Percentiles rank a stretch among this genome's conserved stretches.
Conservation (phyloP, 2,113 vertebrate species). For the Notiomystis cincta region DNA sequence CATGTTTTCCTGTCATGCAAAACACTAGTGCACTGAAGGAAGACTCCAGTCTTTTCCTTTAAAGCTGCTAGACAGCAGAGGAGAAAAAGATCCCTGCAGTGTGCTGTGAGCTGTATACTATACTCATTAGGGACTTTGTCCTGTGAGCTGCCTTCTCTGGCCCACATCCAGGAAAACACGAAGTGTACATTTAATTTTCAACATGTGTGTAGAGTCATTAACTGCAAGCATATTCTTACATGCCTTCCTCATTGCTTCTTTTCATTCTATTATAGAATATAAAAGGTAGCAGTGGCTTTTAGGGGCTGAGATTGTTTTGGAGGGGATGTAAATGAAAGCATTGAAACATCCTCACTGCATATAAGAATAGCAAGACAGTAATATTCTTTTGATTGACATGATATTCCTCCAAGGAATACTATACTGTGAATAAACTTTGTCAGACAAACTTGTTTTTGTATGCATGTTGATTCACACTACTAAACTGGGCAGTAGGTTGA, state of each 20-base stretch:
- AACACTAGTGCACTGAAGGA: not conserved
- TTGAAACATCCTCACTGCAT: not conserved
- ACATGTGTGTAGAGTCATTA: conserved; percentile 1
- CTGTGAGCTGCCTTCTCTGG: conserved; percentile 9
- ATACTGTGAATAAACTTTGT: not conserved
- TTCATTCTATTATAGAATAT: not conserved
- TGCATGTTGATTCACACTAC: not conserved
- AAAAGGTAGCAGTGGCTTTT: not conserved
- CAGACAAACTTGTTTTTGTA: not conserved
- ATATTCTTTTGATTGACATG: not conserved
- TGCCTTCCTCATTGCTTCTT: not conserved
- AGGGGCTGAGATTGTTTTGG: not conserved
- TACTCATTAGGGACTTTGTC: not conserved
- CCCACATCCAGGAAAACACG: not conserved
- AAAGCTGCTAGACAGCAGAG: not conserved
- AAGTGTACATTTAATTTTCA: conserved; percentile 40
- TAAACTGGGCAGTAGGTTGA: not conserved
- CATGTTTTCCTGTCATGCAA: not conserved
- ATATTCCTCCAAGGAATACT: not conserved
- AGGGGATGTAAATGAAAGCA: not conserved
- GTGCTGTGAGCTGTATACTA: not conserved
- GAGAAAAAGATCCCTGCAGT: not conserved
- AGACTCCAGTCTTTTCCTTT: not conserved
- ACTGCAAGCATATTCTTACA: not conserved
- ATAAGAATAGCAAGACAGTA: not conserved